Conservation (phyloP, 2,797 vertebrate genomes). For the Brachymystax lenok region DNA sequence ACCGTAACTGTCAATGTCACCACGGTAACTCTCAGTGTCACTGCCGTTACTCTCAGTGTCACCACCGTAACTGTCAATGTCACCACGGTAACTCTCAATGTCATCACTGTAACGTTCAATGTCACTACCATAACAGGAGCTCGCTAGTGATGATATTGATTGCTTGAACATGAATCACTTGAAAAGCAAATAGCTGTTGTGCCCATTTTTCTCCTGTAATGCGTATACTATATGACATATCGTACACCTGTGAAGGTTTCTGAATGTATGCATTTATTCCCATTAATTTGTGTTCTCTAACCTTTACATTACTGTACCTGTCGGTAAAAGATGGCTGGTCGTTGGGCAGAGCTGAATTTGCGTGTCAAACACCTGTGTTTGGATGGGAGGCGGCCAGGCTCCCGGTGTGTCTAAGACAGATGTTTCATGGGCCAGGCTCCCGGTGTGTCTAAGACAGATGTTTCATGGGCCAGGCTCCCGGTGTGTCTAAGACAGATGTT, state of each 20-base stretch:
- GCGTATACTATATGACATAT: no score
- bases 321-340: constrained; percentile 23
- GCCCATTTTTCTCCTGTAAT: not conserved
- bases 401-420: not conserved
- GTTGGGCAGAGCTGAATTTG: constrained; percentile 56
- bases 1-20: not conserved
- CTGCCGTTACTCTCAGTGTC: no score
- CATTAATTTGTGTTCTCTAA: no score
- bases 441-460: no score
- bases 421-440: constrained; percentile 22
- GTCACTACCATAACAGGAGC: not conserved
- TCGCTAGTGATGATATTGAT: not conserved
- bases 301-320: not conserved
- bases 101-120: no score
- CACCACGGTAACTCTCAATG: no score
- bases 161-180: not conserved
- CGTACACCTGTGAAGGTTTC: no score
- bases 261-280: no score
- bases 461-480: not conserved
- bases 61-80: no score
- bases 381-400: not conserved
- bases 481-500: no score
- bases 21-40: no score
- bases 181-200: not conserved
- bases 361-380: constrained; percentile 54